Evolutionary conservation across 2,113 vertebrate genomes (phyloP).

Genomic region (Baryphthengus martii): DNA sequence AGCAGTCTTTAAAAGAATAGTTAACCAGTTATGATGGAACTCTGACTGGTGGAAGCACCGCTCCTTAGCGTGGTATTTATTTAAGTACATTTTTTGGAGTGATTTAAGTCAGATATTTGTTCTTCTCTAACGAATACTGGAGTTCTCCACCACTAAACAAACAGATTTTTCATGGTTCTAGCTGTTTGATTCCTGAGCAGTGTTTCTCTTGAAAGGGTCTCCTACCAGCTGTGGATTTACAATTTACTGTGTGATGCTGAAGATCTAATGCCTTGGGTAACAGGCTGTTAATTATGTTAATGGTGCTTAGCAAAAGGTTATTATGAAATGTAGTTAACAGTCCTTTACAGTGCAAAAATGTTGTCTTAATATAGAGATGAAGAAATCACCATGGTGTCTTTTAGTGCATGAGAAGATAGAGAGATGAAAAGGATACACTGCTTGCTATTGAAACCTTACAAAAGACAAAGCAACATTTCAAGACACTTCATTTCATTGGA

Average conservation of each 20-base stretch:
- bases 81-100: constrained; percentile 2
- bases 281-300: constrained; percentile 60
- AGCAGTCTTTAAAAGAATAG: background rate
- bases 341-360: constrained; percentile 12
- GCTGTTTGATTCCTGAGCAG: background rate
- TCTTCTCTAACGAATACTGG: background rate
- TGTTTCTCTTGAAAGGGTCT: constrained; percentile 1
- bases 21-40: background rate
- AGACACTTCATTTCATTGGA: background rate
- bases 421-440: background rate
- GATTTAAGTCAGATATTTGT: constrained; percentile 15
- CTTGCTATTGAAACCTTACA: background rate
- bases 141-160: constrained; percentile 37
- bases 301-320: constrained; percentile 50
- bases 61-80: constrained; percentile 22
- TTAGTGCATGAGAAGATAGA: background rate
- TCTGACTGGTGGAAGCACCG: background rate
- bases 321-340: constrained; percentile 55
- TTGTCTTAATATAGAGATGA: background rate
- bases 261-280: constrained; percentile 43
- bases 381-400: background rate
- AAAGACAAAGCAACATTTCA: background rate
- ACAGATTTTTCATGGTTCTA: background rate
- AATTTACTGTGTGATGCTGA: constrained; percentile 20
- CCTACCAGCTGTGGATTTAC: constrained; percentile 16